Base-by-base conservation (phyloP, 2,113 vertebrate genomes). In the Chitala chitala region DNA sequence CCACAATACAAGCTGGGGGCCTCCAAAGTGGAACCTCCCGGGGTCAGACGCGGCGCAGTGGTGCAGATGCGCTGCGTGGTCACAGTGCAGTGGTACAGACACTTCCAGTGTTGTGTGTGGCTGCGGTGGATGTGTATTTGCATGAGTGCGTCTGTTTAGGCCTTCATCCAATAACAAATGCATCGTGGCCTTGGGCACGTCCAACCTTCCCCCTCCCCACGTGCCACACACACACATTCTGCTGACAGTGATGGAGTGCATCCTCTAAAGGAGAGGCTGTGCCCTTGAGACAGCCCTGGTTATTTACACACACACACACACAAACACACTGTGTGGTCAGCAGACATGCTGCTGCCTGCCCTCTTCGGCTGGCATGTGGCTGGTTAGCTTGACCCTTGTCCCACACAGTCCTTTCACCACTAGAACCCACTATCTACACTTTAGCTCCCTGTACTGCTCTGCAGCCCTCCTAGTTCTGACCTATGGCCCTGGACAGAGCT, bases 31-130 rank as follows among this genome's bases (percentile, higher is more conserved):
- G n/a, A n/a, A n/a, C n/a, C n/a, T n/a, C n/a, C n/a, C n/a, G n/a
- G n/a, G n/a, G n/a, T n/a, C n/a, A n/a, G n/a, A n/a, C n/a, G n/a
- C n/a, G n/a, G n/a, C n/a, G n/a, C n/a, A n/a, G n/a, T n/a, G n/a
- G n/a, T n/a, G n/a, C n/a, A n/a, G n/a, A n/a, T n/a, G n/a, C n/a
- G n/a, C n/a, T n/a, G n/a, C n/a, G n/a, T n/a, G n/a, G n/a, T n/a
- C n/a, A n/a, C n/a, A n/a, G n/a, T n/a, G n/a, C n/a, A n/a, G n/a
- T n/a, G n/a, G n/a, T n/a, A n/a, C n/a, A n/a, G n/a, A n/a, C n/a
- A n/a, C n/a, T n/a, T n/a, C n/a, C n/a, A n/a, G n/a, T 66, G 59
- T 29, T 73, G 58, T 73, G 58, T 48, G 50, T 56, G 72, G 64
- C 50, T 58, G 50, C 72, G 63, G 72, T 73, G 72, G 72, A 36